Evolutionary conservation across 2,797 vertebrate genomes (phyloP), one percentile per base, ranked within the genome.

Genomic region (Pygocentrus nattereri): DNA sequence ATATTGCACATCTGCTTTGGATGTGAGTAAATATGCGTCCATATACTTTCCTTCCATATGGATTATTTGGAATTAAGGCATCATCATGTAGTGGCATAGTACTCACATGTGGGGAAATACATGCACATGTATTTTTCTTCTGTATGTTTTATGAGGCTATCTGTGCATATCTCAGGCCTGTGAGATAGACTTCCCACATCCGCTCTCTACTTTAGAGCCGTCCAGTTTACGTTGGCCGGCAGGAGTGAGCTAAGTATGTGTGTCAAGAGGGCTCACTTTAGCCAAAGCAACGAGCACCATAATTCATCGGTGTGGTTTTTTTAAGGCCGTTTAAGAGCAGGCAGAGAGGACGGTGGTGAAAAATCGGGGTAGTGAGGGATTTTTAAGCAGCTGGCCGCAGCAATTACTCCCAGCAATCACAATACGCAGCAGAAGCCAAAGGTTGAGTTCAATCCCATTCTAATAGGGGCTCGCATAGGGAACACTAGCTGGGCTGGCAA

Each of bases 401-500:
- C 79, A 85, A 87, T 87, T 85, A 84, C 81, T 87, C 81, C 61
- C 76, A 23, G 79, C 84, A 82, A 85, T 87, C 82, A 84, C 78
- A 77, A 69, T 49, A 49, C 59, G 62, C 76, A 64, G 79, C 79
- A 64, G 74, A 76, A 85, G 86, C 81, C 86, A 85, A 80, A 79
- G 68, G 83, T 87, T 75, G 80, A 84, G 80, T 88, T 83, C 80
- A 86, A 84, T 79, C 83, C 74, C 21, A 5, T 74, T 84, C 58
- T 82, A 83, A 85, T 86, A 69, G 80, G 76, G 80, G 76, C 74
- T 56, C 69, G 69, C 64, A 75, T 78, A 49, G 41, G 82, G 84
- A 86, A 87, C 74, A 44, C 56, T 85, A 80, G 64, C 86, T 78
- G 83, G 79, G 83, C 88, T 90, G 91, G 92, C 91, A 50, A 74